Evolutionary conservation across 1,140 invertebrate species (phyloP).

Genomic region (Vanessa atalanta): DNA sequence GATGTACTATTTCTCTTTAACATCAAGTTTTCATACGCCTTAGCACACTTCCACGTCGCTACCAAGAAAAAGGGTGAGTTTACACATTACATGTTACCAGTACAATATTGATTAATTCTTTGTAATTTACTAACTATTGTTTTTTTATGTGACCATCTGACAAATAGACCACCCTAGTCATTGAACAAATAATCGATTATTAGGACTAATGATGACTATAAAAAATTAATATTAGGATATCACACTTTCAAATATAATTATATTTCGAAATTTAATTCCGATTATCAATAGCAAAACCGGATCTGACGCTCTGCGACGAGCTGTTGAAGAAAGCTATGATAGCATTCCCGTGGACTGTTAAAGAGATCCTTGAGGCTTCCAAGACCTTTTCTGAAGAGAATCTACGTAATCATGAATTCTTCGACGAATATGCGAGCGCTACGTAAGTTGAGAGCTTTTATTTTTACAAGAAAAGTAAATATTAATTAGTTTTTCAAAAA

Average conservation of each 20-base stretch:
- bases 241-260: too few relatives aligned
- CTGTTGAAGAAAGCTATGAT: conserved; percentile 89
- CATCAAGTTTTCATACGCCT: conserved; percentile 91
- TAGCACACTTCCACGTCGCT: conserved; percentile 86
- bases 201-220: too few relatives aligned
- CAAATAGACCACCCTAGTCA: too few relatives aligned
- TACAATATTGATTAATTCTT: too few relatives aligned
- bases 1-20: conserved; percentile 93
- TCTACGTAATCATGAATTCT: conserved; percentile 10
- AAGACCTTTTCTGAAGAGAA: conserved; percentile 16
- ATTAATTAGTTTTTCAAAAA: not conserved
- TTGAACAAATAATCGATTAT: too few relatives aligned
- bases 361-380: conserved; percentile 38
- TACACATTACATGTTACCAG: too few relatives aligned
- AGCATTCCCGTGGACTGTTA: conserved; percentile 91
- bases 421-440: not conserved
- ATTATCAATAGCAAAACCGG: not conserved
- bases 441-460: not conserved
- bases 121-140: too few relatives aligned
- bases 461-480: too few relatives aligned
- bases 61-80: conserved; percentile 55
- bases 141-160: too few relatives aligned
- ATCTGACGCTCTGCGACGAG: conserved; percentile 78
- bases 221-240: too few relatives aligned
- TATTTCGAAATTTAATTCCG: too few relatives aligned